Base-by-base conservation (phyloP, 2,888 invertebrate species). In the Caenorhabditis drosophilae region DNA sequence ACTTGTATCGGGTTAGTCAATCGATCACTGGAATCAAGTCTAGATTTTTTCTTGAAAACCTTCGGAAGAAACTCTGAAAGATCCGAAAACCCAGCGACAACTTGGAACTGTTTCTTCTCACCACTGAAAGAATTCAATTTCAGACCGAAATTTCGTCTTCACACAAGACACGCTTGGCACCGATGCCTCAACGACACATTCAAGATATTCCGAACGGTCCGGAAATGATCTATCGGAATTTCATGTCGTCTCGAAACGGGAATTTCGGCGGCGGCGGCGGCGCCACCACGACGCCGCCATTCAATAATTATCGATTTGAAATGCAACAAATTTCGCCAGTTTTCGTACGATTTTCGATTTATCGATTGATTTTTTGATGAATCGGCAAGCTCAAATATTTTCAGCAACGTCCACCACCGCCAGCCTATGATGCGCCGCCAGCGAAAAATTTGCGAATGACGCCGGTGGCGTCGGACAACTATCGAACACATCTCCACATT, bases 381-480 rank as follows among this genome's bases (percentile, higher is more conserved):
- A 12, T 31, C 31, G 31, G 6, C n/a, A n/a, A n/a, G n/a, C n/a
- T n/a, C n/a, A 31, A 31, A 6, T 9, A 31, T 31, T 31, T 31
- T 22, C 51, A 64, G 64, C 55, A 52, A 11, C 55, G 66, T 6
- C 59, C 66, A 16, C 67, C 67, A 23, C 67, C 67, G 9, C 67
- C 67, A 20, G 60, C 67, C 4, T 67, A 67, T 44, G 60, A 67
- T 50, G 53, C 60, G 9, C 31, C 54, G 25, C 66, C 66, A 23
- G 22, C 45, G 11, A 55, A 54, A 22, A 20, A 22, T 26, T 50
- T 55, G 16, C 18, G 67, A 6, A 49, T 57, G 54, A 67, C 67
- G 18, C 67, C 67, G 15, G 60, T 57, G 1, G 53, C 57, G 12
- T 20, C 53, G 0, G 67, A 67, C 35, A 57, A 52, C 47, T 50